Evolutionary conservation across 53 echinoderm and acorn worm species (phyloP).

Genomic region (Zoroaster sp.): DNA sequence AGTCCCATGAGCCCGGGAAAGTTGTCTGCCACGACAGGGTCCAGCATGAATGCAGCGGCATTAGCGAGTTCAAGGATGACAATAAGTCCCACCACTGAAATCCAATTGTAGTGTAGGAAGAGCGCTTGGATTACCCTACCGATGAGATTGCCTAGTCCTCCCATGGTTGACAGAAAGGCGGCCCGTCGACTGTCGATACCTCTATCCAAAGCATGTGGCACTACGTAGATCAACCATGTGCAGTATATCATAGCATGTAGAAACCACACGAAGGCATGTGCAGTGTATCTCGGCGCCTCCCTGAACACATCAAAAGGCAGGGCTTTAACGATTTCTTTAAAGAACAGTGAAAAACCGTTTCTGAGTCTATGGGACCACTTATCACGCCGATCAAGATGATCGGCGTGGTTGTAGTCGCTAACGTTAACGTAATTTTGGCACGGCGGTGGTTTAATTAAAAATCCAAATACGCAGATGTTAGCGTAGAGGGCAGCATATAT

Average conservation of each 20-base stretch:
- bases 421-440: neutral
- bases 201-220: conserved; percentile 52
- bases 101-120: conserved; percentile 1
- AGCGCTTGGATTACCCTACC: conserved; percentile 43
- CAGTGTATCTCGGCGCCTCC: neutral
- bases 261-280: neutral
- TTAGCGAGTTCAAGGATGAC: conserved; percentile 38
- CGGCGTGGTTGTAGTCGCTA: neutral
- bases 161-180: conserved; percentile 43
- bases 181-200: conserved; percentile 29
- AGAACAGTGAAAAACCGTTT: neutral
- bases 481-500: conserved; percentile 37
- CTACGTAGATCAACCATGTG: conserved; percentile 63
- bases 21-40: conserved; percentile 8
- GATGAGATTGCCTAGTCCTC: conserved; percentile 47
- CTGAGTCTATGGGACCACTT: neutral
- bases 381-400: no score
- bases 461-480: conserved; percentile 57
- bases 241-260: neutral
- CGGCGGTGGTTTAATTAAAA: conserved; percentile 41
- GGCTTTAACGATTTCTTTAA: neutral
- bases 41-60: conserved; percentile 31
- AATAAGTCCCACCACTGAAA: conserved; percentile 34
- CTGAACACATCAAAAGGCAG: neutral
- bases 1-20: neutral